phyloP scores from a whole-genome alignment of 2,888 invertebrate genomes.

The Hydrotaea cyrtoneurina region DNA sequence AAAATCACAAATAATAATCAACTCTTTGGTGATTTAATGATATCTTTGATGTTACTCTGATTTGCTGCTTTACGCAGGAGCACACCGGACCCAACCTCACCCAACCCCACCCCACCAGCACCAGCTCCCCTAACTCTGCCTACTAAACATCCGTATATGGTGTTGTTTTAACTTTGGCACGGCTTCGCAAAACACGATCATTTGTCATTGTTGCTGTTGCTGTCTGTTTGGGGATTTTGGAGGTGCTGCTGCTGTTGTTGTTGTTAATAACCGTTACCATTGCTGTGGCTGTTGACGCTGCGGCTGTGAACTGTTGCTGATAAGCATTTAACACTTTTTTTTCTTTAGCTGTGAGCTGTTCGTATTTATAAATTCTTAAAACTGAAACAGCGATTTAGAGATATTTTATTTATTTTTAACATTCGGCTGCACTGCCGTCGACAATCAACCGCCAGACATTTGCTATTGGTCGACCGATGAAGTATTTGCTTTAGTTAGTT shows the following conservation, averaged over 20 bases:
- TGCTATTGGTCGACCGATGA: constrained; percentile 32
- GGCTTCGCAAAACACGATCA: constrained; percentile 48
- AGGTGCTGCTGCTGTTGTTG: not conserved
- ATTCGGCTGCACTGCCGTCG: constrained; percentile 15
- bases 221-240: not conserved
- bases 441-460: constrained; percentile 44
- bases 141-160: not conserved
- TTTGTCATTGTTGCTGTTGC: constrained; percentile 49
- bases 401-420: constrained; percentile 34
- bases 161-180: constrained; percentile 1
- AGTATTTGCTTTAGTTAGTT: not conserved
- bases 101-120: not conserved
- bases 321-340: constrained; percentile 62
- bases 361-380: constrained; percentile 37
- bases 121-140: not conserved
- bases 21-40: constrained; percentile 13
- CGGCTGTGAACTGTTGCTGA: constrained; percentile 20
- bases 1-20: constrained; percentile 9
- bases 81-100: not conserved
- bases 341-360: not conserved
- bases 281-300: not conserved
- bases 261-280: too few relatives aligned
- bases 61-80: not conserved
- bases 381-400: constrained; percentile 26
- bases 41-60: constrained; percentile 6